These are phyloP conservation scores for Sciurus niger DNA, from an alignment of 2,113 vertebrate species.

Conservation along the genomic window DNA sequence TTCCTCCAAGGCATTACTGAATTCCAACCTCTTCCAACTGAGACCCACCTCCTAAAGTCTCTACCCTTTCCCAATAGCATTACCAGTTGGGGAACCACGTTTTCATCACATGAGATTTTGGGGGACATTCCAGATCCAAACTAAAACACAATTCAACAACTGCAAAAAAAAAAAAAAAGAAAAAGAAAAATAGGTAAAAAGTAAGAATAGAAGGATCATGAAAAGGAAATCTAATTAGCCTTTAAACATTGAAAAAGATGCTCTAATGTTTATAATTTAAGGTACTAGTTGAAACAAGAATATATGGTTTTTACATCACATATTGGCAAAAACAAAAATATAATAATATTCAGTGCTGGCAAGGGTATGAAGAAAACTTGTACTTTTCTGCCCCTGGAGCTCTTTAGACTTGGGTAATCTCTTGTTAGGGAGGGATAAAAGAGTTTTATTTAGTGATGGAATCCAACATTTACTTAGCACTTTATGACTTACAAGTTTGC, in stretches of 20 bases:
- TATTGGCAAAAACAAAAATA: not conserved
- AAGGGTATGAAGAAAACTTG: not conserved
- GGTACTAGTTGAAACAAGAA: not conserved
- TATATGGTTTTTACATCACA: not conserved
- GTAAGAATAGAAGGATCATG: not conserved
- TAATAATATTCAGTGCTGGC: constrained; percentile 3
- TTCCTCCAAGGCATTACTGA: no score
- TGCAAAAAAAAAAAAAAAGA: no score
- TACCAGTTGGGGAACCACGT: no score
- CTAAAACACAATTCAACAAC: not conserved
- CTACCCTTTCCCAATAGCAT: no score
- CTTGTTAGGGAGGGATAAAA: not conserved
- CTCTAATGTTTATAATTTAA: not conserved
- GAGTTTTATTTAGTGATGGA: not conserved
- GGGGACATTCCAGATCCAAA: no score
- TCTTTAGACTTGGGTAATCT: constrained; percentile 10
- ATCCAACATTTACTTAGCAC: not conserved
- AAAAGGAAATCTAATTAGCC: not conserved
- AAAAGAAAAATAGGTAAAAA: not conserved
- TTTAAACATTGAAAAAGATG: not conserved
- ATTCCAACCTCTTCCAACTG: no score
- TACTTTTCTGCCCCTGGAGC: not conserved
- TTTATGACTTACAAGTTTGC: not conserved
- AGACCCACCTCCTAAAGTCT: no score
- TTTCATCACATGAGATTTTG: no score